These are phyloP conservation scores for Sarcophaga peregrina DNA, from an alignment of 1,140 invertebrate genomes.

Conservation along the genomic window DNA sequence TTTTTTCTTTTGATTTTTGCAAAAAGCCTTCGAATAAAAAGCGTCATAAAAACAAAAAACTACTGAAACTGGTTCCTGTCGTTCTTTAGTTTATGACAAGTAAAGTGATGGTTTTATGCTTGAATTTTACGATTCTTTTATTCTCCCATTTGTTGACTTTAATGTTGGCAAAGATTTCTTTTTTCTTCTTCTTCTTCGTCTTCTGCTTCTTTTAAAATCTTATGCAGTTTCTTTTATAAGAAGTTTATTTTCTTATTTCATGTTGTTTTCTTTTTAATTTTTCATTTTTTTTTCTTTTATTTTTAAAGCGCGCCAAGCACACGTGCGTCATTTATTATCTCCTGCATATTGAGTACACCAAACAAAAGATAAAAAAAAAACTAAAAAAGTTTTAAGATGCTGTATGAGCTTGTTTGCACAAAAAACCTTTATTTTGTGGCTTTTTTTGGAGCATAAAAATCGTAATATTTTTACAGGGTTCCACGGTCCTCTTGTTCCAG, in stretches of 20 bases:
- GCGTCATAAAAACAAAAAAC: neutral
- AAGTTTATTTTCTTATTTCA: no score
- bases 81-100: neutral
- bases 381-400: neutral
- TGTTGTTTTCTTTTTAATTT: no score
- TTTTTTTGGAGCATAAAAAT: no score
- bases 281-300: neutral
- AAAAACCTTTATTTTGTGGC: no score
- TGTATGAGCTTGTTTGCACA: no score
- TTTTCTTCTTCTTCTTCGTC: no score
- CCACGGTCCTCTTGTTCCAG: no score
- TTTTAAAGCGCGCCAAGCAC: conserved; percentile 33
- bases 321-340: conserved; percentile 27
- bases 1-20: neutral
- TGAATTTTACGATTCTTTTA: neutral
- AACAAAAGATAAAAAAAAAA: neutral
- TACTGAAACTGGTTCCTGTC: conserved; percentile 22
- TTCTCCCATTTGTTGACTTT: neutral
- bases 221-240: no score
- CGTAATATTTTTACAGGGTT: no score
- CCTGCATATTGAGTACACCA: neutral
- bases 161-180: no score
- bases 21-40: neutral
- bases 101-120: neutral
- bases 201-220: no score